Base-by-base conservation (phyloP, 2,113 vertebrate genomes). In the Catharus fuscescens region DNA sequence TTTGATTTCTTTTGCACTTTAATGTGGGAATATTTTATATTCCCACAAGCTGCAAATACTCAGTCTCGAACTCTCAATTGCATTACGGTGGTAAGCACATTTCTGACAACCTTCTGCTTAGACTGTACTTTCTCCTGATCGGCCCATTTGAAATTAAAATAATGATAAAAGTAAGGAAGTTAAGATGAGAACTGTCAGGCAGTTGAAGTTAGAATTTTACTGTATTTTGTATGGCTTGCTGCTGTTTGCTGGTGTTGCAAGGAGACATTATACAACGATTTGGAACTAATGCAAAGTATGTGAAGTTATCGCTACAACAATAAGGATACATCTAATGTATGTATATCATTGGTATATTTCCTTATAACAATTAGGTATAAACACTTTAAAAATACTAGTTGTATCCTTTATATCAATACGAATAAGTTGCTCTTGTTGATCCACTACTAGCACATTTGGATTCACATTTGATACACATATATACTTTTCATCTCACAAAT, bases 61-160 rank as follows among this genome's bases (percentile, higher is more conserved):
- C 26, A 4, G 71, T 91, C 29, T 40, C 2, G 45, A 94, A 91
- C 77, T 94, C 65, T 90, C 91, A 86, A 7, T 87, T 96, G 74
- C 70, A 87, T 95, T 94, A 95, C 31, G 4, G 62, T 83, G 70
- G 93, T 96, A 98, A 97, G 81, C 92, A 97, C 50, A 95, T 97
- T 97, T 96, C 92, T 97, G 92, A 95, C 85, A 97, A 81, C 86
- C 52, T 70, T 97, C 95, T 98, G 93, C 86, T 98, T 97, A 78
- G 65, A 92, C 21, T 12, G 36, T 93, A 73, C 61, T 89, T 95
- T 92, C 85, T 97, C 50, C 77, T 96, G 92, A 96, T 97, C 40
- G 1, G 42, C 52, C 60, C 53, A 92, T 95, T 96, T 96, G 71
- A 97, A 97, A 97, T 86, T 96, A 95, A 98, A 97, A 95, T 88